Conservation (phyloP, 1,140 invertebrate genomes). For the Papilio machaon region DNA sequence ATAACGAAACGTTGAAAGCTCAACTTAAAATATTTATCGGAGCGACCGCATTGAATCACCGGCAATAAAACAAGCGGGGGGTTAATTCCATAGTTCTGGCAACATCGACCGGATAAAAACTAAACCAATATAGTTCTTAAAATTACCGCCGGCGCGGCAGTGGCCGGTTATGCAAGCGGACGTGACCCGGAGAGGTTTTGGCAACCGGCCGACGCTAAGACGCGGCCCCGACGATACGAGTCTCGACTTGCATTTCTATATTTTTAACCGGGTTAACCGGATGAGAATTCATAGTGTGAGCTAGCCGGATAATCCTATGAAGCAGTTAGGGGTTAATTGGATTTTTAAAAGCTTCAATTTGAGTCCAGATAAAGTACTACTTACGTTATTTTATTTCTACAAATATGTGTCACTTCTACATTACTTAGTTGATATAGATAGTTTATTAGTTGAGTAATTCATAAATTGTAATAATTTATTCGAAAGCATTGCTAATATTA, state of each 20-base stretch:
- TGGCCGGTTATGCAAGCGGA: slow-evolving; percentile 60
- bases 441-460: too few relatives aligned
- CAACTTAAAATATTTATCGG: slow-evolving; percentile 48
- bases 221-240: slow-evolving; percentile 51
- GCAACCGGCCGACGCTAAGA: slow-evolving; percentile 54
- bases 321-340: slow-evolving; percentile 41
- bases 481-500: too few relatives aligned
- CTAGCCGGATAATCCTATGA: slow-evolving; percentile 34
- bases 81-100: slow-evolving; percentile 61
- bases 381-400: background rate
- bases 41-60: slow-evolving; percentile 47
- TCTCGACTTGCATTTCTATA: slow-evolving; percentile 54
- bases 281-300: slow-evolving; percentile 35
- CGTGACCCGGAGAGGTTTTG: slow-evolving; percentile 61
- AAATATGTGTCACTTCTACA: background rate
- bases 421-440: too few relatives aligned
- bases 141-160: slow-evolving; percentile 59
- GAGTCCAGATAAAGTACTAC: background rate
- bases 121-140: slow-evolving; percentile 76
- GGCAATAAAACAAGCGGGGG: slow-evolving; percentile 61
- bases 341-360: slow-evolving; percentile 35
- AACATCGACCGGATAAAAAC: slow-evolving; percentile 63
- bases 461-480: too few relatives aligned
- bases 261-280: slow-evolving; percentile 55
- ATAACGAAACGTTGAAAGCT: slow-evolving; percentile 14